Conservation (phyloP, 2,888 invertebrate genomes). For the Prenolepis imparis region DNA sequence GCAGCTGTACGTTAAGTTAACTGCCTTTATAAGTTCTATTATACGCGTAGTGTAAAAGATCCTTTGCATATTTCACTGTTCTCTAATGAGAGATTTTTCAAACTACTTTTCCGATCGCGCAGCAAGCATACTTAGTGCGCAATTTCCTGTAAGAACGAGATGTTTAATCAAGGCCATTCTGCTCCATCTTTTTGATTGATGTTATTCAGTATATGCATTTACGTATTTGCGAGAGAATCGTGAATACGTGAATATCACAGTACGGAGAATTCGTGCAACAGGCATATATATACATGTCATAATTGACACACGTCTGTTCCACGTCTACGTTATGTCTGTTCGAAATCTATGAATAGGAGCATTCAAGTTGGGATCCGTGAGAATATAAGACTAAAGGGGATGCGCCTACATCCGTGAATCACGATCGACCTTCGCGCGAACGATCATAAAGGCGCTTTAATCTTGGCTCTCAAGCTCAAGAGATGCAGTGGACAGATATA, state of each 20-base stretch:
- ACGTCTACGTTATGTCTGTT: slow-evolving; percentile 14
- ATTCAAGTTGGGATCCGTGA: slow-evolving; percentile 39
- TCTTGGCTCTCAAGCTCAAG: background rate
- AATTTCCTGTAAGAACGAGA: slow-evolving; percentile 31
- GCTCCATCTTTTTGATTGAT: slow-evolving; percentile 34
- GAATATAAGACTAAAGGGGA: slow-evolving; percentile 40
- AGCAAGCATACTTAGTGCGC: slow-evolving; percentile 17
- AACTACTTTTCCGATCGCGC: slow-evolving; percentile 35
- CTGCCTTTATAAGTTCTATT: slow-evolving; percentile 29
- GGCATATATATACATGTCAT: background rate
- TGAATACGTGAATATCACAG: slow-evolving; percentile 7
- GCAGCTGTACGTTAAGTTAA: slow-evolving; percentile 19
- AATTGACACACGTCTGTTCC: slow-evolving; percentile 19
- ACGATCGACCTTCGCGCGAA: slow-evolving; percentile 45
- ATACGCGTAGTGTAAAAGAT: slow-evolving; percentile 26
- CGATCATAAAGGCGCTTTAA: slow-evolving; percentile 35
- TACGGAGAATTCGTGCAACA: background rate
- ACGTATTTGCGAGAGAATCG: slow-evolving; percentile 7
- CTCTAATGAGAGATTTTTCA: slow-evolving; percentile 45
- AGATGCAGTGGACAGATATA: slow-evolving; percentile 37
- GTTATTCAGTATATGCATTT: slow-evolving; percentile 11
- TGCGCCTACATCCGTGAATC: slow-evolving; percentile 31
- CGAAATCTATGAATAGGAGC: slow-evolving; percentile 28
- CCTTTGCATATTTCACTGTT: slow-evolving; percentile 18
- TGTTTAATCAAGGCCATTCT: slow-evolving; percentile 38